Conservation (phyloP, 2,888 invertebrate genomes). For the Ochlodes sylvanus region DNA sequence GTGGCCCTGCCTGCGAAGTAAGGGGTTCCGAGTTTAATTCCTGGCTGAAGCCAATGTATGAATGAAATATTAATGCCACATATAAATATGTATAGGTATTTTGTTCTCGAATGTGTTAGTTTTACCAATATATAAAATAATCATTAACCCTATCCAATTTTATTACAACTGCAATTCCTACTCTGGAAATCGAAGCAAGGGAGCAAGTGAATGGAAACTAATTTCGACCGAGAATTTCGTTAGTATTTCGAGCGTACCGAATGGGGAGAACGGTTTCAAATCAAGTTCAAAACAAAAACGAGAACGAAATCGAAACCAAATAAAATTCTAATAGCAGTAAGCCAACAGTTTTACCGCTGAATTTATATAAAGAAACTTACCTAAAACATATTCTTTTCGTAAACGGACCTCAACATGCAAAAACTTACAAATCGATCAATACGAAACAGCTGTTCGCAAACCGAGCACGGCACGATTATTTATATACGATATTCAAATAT, state of each 20-base stretch:
- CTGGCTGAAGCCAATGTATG: too few species aligned
- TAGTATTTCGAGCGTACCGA: neutral
- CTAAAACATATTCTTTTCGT: neutral
- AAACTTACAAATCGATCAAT: slow-evolving; percentile 5
- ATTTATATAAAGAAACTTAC: neutral
- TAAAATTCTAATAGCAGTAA: too few species aligned
- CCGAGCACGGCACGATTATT: neutral
- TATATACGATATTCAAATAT: slow-evolving; percentile 12
- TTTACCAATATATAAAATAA: too few species aligned
- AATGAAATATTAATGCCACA: too few species aligned
- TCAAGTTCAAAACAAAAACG: neutral
- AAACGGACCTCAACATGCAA: slow-evolving; percentile 1
- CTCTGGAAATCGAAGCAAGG: neutral
- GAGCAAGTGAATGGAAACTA: neutral
- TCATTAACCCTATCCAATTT: neutral
- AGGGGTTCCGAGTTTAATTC: too few species aligned
- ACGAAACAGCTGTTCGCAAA: slow-evolving; percentile 5
- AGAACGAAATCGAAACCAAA: neutral
- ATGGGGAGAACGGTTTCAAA: neutral
- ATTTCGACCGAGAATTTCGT: neutral
- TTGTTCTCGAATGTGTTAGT: too few species aligned
- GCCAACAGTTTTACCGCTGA: neutral
- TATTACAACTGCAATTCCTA: neutral
- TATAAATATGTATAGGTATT: too few species aligned
- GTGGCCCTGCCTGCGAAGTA: too few species aligned